Conservation (phyloP, 2,113 vertebrate species). For the Pandion haliaetus region DNA sequence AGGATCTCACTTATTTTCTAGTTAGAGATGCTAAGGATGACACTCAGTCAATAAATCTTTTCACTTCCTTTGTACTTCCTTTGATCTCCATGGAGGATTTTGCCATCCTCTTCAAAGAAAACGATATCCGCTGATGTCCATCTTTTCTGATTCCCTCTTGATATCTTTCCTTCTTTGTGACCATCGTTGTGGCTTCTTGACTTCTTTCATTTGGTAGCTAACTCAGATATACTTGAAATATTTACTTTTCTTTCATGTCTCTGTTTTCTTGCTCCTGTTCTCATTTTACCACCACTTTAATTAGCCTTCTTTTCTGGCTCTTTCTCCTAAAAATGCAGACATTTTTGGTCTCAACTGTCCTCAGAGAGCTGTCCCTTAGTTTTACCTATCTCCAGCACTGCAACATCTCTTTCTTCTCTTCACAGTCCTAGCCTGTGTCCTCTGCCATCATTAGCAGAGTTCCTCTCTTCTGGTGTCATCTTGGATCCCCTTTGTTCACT, state of each 20-base stretch:
- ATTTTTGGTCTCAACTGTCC: background rate
- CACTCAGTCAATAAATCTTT: background rate
- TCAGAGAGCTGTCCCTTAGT: background rate
- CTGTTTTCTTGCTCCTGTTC: background rate
- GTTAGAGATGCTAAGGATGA: background rate
- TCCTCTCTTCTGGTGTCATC: background rate
- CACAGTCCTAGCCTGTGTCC: background rate
- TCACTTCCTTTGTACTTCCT: background rate
- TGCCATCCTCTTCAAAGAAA: conserved; percentile 12
- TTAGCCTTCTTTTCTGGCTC: background rate
- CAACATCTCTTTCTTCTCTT: background rate
- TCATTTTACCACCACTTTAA: background rate
- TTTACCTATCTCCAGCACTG: background rate
- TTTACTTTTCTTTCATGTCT: background rate
- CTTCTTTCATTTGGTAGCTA: background rate
- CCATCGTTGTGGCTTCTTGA: background rate
- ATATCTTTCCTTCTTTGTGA: background rate
- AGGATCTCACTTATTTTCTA: background rate
- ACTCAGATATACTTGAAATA: background rate
- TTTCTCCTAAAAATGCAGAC: background rate
- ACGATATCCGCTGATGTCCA: background rate
- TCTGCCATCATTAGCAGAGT: background rate
- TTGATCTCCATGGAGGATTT: background rate
- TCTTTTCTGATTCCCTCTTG: background rate
- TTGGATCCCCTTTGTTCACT: background rate